Percentiles rank a stretch among this genome's conserved stretches.
phyloP scores from a whole-genome alignment of 2,797 vertebrate genomes.

The Huso huso region DNA sequence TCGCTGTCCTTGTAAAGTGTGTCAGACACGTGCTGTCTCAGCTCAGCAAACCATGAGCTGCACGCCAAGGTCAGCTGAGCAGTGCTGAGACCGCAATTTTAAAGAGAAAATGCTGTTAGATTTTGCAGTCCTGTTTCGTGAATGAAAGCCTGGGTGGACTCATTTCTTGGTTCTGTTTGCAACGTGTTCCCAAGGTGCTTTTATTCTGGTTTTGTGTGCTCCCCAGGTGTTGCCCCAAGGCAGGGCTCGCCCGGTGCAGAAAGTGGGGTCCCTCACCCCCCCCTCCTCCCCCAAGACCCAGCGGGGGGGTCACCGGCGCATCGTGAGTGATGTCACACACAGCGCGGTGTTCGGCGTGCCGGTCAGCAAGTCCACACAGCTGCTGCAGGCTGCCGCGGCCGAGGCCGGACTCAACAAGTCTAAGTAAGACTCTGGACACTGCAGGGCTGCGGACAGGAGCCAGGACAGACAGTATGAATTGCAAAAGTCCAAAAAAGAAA shows the following conservation, averaged over 20 bases:
- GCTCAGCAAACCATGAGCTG: no score
- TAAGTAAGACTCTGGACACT: slow-evolving; percentile 66
- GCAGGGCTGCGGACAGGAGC: slow-evolving; percentile 25
- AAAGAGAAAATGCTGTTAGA: no score
- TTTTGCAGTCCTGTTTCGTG: no score
- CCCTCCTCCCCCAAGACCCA: slow-evolving; percentile 90
- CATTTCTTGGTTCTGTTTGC: slow-evolving; percentile 6
- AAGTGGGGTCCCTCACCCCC: slow-evolving; percentile 83
- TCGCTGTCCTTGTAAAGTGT: no score
- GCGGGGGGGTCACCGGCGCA: slow-evolving; percentile 85
- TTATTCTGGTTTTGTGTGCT: slow-evolving; percentile 10
- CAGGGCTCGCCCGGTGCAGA: slow-evolving; percentile 51
- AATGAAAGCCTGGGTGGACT: background rate
- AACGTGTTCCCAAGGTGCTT: background rate
- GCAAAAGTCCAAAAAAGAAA: no score
- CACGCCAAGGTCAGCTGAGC: no score
- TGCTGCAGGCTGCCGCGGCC: slow-evolving; percentile 89
- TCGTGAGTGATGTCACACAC: slow-evolving; percentile 94
- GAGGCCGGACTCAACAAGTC: slow-evolving; percentile 96
- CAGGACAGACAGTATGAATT: no score
- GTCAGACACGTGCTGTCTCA: no score
- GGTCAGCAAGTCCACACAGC: slow-evolving; percentile 93
- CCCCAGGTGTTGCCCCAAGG: slow-evolving; percentile 15
- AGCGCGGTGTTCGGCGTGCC: slow-evolving; percentile 93
- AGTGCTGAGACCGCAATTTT: no score